A percentile compares a stretch with the other conserved stretches of the same genome.
phyloP scores from a whole-genome alignment of 2,888 invertebrate species.

The Eupithecia inturbata region DNA sequence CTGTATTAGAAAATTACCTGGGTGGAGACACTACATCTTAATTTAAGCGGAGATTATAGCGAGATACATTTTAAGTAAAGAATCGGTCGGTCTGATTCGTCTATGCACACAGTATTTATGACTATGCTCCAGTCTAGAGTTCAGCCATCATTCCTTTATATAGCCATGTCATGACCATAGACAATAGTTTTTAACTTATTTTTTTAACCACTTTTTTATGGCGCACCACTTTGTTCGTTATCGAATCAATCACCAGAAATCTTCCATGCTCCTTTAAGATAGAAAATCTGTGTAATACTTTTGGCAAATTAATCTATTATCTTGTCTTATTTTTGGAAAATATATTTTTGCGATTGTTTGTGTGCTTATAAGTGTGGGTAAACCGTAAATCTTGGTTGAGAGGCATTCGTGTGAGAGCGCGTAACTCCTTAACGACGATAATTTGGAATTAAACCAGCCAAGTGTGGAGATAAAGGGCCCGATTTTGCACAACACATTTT shows the following conservation, averaged over 20 bases:
- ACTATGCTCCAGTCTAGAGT: not conserved
- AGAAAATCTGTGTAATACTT: not conserved
- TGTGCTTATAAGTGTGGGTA: not conserved
- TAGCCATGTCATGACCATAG: no score
- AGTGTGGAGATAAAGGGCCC: conserved; percentile 69
- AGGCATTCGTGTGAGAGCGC: conserved; percentile 68
- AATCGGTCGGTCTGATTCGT: not conserved
- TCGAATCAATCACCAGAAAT: not conserved
- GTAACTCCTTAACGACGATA: conserved; percentile 73
- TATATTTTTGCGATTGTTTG: not conserved
- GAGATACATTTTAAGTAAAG: not conserved
- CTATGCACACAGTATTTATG: not conserved
- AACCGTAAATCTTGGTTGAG: conserved; percentile 63
- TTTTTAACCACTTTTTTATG: no score
- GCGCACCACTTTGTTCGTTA: no score
- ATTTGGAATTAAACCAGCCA: conserved; percentile 68
- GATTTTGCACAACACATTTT: conserved; percentile 64
- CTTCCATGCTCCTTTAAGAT: not conserved
- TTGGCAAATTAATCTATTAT: not conserved
- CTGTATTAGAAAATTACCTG: not conserved
- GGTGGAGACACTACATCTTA: not conserved
- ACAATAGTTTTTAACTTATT: no score
- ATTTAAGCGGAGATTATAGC: not conserved
- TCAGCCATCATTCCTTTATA: no score
- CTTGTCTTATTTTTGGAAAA: not conserved